These are phyloP conservation scores for Trichogramma evanescens DNA, from an alignment of 2,888 invertebrate species.

Conservation along the genomic window DNA sequence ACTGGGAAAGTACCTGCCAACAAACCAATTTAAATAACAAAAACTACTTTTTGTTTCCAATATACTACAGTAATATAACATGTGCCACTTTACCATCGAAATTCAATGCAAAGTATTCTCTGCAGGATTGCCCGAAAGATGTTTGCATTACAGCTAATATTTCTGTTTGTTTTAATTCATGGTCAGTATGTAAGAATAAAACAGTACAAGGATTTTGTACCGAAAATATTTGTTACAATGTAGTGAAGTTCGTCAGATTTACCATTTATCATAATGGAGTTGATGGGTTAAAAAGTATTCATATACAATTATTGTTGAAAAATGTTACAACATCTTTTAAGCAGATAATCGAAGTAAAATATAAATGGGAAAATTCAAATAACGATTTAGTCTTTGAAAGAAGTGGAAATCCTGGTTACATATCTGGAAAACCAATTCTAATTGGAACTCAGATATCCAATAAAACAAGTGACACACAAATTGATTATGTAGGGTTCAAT, in stretches of 20 bases:
- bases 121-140: constrained; percentile 33
- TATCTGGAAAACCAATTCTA: constrained; percentile 58
- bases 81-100: constrained; percentile 34
- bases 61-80: constrained; percentile 35
- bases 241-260: constrained; percentile 42
- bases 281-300: constrained; percentile 45
- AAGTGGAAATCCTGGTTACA: constrained; percentile 76
- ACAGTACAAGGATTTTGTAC: constrained; percentile 27
- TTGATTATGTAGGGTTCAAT: constrained; percentile 29
- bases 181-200: constrained; percentile 31
- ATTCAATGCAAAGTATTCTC: constrained; percentile 29
- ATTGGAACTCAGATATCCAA: constrained; percentile 44
- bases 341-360: constrained; percentile 37
- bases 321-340: constrained; percentile 39
- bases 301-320: constrained; percentile 43
- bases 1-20: constrained; percentile 44
- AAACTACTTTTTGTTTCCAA: constrained; percentile 40
- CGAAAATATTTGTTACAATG: constrained; percentile 40
- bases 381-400: constrained; percentile 33
- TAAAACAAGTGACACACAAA: constrained; percentile 25
- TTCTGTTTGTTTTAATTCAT: constrained; percentile 34
- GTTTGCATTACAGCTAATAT: constrained; percentile 32
- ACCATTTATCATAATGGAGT: constrained; percentile 49
- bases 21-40: constrained; percentile 43
- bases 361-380: constrained; percentile 34